Evolutionary conservation across 1,140 invertebrate species (phyloP).

Genomic region (Melipona quadrifasciata): DNA sequence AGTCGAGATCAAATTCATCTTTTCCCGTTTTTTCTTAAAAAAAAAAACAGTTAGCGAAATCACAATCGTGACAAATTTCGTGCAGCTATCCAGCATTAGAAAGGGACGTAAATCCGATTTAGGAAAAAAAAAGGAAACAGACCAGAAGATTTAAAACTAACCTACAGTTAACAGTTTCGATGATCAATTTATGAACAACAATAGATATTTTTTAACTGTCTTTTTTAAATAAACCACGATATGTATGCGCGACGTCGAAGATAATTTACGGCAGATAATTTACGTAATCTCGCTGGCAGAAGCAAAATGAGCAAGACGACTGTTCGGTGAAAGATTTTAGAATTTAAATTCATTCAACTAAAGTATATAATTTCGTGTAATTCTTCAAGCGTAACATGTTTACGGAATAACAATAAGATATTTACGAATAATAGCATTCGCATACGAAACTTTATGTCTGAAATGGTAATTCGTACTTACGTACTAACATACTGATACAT

Average conservation of each 20-base stretch:
- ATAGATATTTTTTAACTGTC: neutral
- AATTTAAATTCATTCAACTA: neutral
- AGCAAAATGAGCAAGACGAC: too few species aligned
- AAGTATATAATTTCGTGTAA: neutral
- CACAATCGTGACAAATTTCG: neutral
- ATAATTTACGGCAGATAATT: too few species aligned
- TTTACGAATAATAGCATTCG: constrained; percentile 24
- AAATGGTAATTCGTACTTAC: neutral
- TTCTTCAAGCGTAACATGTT: neutral
- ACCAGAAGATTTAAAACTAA: too few species aligned
- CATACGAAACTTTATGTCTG: constrained; percentile 16
- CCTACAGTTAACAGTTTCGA: neutral
- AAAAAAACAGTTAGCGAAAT: too few species aligned
- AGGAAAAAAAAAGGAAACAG: neutral
- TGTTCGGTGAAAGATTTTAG: neutral
- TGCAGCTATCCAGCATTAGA: neutral
- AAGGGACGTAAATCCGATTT: neutral
- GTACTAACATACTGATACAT: neutral
- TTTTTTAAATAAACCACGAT: neutral
- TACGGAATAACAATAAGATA: constrained; percentile 22
- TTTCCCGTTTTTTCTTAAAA: too few species aligned
- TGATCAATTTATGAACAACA: neutral
- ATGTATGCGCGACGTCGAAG: too few species aligned
- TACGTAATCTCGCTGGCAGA: too few species aligned
- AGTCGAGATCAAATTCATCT: too few species aligned